Conservation (phyloP, 2,888 invertebrate genomes). For the Acanthopleura granulata region DNA sequence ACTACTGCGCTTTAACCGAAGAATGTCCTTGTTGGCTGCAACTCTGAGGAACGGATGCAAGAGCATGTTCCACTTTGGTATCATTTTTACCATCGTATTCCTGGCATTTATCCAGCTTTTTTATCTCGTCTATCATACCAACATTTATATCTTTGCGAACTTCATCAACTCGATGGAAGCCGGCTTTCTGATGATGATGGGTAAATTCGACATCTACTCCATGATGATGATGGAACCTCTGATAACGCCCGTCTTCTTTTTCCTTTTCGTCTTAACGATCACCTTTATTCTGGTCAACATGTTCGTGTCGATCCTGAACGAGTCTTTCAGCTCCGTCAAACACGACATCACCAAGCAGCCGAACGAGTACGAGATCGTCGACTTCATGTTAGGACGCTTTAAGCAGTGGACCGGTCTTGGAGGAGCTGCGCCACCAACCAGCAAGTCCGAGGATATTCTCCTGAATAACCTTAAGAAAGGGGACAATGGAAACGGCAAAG, state of each 20-base stretch:
- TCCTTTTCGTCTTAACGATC: slow-evolving; percentile 56
- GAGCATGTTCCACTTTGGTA: slow-evolving; percentile 62
- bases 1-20: slow-evolving; percentile 71
- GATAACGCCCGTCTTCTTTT: slow-evolving; percentile 60
- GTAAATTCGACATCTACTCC: slow-evolving; percentile 67
- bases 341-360: slow-evolving; percentile 53
- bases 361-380: slow-evolving; percentile 66
- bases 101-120: slow-evolving; percentile 68
- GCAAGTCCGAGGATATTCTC: not conserved
- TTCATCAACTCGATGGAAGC: slow-evolving; percentile 56
- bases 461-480: slow-evolving; percentile 27
- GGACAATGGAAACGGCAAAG: slow-evolving; percentile 3
- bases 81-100: slow-evolving; percentile 67
- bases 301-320: slow-evolving; percentile 66
- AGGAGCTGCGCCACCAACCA: not conserved
- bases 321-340: slow-evolving; percentile 59
- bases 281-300: slow-evolving; percentile 65
- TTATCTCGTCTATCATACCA: slow-evolving; percentile 62
- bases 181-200: slow-evolving; percentile 68
- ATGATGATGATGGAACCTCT: slow-evolving; percentile 59
- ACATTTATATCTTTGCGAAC: slow-evolving; percentile 43
- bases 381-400: slow-evolving; percentile 54
- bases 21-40: slow-evolving; percentile 61
- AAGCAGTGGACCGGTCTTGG: slow-evolving; percentile 49
- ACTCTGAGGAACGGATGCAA: slow-evolving; percentile 59